A percentile compares a stretch with the other conserved stretches of the same genome.
These are phyloP conservation scores for Zophobas atratus DNA, from an alignment of 1,140 invertebrate genomes.

Conservation along the genomic window DNA sequence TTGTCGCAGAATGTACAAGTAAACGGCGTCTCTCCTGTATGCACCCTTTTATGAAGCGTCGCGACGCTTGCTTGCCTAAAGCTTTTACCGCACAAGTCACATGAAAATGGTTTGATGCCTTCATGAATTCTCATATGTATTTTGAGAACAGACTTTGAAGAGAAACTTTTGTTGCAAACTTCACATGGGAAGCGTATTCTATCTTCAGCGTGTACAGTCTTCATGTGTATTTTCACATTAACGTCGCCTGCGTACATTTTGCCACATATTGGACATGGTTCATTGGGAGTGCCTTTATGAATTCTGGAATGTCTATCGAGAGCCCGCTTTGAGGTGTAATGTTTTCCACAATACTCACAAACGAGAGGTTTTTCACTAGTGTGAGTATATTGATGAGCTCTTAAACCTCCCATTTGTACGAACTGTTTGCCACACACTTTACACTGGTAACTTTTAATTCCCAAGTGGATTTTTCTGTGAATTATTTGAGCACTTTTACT, in stretches of 20 bases:
- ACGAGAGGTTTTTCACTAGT: background rate
- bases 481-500: slow-evolving; percentile 4
- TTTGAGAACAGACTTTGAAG: background rate
- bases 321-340: background rate
- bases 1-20: background rate
- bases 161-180: slow-evolving; percentile 12
- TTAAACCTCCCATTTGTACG: background rate
- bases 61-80: slow-evolving; percentile 8
- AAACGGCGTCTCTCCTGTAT: slow-evolving; percentile 22
- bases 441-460: slow-evolving; percentile 9
- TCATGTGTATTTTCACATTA: slow-evolving; percentile 5
- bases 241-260: slow-evolving; percentile 7
- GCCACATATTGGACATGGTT: slow-evolving; percentile 16
- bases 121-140: slow-evolving; percentile 26
- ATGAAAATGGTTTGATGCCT: slow-evolving; percentile 2
- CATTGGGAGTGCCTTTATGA: background rate
- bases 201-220: slow-evolving; percentile 1
- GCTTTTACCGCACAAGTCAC: slow-evolving; percentile 18
- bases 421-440: slow-evolving; percentile 6
- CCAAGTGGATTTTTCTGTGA: slow-evolving; percentile 7
- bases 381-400: slow-evolving; percentile 8
- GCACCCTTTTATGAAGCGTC: slow-evolving; percentile 8
- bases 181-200: background rate
- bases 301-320: background rate
- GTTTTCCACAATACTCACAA: slow-evolving; percentile 12